Base-by-base conservation (phyloP, 2,888 invertebrate species). In the Mythimna pallens region DNA sequence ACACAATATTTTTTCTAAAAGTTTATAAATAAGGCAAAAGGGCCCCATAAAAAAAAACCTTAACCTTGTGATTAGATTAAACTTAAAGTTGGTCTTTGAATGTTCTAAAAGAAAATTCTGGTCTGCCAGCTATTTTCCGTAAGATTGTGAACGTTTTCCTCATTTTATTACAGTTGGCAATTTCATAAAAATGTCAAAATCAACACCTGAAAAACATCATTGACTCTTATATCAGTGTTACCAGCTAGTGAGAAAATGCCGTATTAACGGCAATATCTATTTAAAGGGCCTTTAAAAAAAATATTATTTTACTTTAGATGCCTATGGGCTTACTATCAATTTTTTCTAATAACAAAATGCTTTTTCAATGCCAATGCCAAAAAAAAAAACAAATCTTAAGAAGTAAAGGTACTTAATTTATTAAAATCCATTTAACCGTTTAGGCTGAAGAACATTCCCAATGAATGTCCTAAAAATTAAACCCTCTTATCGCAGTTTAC, bases 81-180 rank as follows among this genome's bases (percentile, higher is more conserved):
- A 40, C 9, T 40, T 40, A 10, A 10, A 40, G 40, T 40, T 40
- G 40, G 9, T 3, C 40, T 40, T 10, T 10, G 40, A 43, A 43
- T 20, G 34, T 59, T n/a, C n/a, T 36, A 12, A 36, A 36, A 10
- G 20, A n/a, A 36, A n/a, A 36, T 36, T n/a, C 14, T n/a, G 2
- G n/a, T 36, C 25, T 62, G 17, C 22, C 61, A 61, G 40, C 12
- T 40, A 40, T 40, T 61, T 61, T n/a, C 8, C 4, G 9, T 5
- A 14, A 8, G 8, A 4, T 17, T 22, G 14, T 36, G 6, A 59
- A 14, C 20, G 4, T 10, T 10, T 36, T 36, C 36, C n/a, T 40
- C 7, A 43, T 62, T 43, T 62, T 61, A 43, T 22, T 62, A 43
- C 3, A 14, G 22, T 22, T 65, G 65, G 65, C 65, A 65, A 65